These are phyloP conservation scores for Indicator indicator DNA, from an alignment of 2,113 vertebrate species.

Conservation along the genomic window DNA sequence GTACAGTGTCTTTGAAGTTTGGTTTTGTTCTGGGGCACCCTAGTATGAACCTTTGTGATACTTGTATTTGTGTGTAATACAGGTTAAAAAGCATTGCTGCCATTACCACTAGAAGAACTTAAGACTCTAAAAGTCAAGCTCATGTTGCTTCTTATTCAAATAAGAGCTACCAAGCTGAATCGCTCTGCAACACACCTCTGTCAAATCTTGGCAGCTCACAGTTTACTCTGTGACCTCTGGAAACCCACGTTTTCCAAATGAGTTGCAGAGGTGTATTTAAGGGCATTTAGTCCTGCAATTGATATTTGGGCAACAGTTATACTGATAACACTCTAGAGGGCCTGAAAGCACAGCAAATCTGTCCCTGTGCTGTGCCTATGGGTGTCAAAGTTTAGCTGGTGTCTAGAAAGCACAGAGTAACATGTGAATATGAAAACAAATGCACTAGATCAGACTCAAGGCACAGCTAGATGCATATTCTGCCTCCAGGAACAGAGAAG, in stretches of 20 bases:
- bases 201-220: background rate
- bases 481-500: background rate
- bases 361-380: background rate
- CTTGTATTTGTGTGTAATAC: background rate
- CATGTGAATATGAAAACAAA: background rate
- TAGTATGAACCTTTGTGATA: background rate
- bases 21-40: background rate
- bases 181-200: background rate
- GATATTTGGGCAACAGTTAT: background rate
- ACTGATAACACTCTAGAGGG: background rate
- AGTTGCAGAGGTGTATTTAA: background rate
- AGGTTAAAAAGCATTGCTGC: background rate
- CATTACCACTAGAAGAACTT: background rate
- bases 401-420: background rate
- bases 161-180: background rate
- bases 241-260: background rate
- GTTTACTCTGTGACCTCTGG: background rate
- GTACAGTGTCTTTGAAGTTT: background rate
- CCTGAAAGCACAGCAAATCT: background rate
- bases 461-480: background rate
- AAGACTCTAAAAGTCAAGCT: background rate
- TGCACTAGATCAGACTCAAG: background rate
- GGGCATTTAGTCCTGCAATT: background rate
- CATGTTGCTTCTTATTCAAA: background rate
- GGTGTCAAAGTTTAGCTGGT: background rate